Conservation (phyloP, 2,888 invertebrate species). For the Cheiracanthium punctorium region DNA sequence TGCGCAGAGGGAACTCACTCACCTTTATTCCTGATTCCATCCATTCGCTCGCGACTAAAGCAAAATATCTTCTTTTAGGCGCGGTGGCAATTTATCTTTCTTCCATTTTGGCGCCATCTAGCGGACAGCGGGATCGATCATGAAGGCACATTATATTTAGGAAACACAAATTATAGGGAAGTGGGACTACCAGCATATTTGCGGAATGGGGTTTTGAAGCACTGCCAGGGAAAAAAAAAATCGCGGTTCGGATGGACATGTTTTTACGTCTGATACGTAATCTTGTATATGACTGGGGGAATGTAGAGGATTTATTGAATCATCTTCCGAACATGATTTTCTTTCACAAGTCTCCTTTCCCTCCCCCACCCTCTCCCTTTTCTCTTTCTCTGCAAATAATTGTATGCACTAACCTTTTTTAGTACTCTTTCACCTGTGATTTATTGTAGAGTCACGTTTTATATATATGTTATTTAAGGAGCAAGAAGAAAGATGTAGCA, state of each 20-base stretch:
- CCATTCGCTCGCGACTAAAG: background rate
- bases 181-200: constrained; percentile 11
- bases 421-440: too few relatives aligned
- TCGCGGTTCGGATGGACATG: background rate
- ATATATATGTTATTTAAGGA: too few relatives aligned
- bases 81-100: constrained; percentile 53
- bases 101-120: constrained; percentile 61
- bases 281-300: background rate
- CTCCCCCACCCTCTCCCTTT: too few relatives aligned
- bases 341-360: too few relatives aligned
- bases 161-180: constrained; percentile 10
- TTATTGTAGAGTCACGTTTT: too few relatives aligned
- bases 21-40: background rate
- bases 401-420: too few relatives aligned
- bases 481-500: too few relatives aligned
- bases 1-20: background rate
- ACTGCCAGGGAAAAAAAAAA: constrained; percentile 9
- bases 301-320: background rate
- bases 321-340: background rate
- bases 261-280: background rate
- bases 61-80: constrained; percentile 58
- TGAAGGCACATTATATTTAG: constrained; percentile 10
- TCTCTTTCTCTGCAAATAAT: too few relatives aligned
- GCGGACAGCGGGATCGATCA: constrained; percentile 53
- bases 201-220: constrained; percentile 17